Evolutionary conservation across 2,113 vertebrate genomes (phyloP).

Genomic region (Trematocara marginatum): DNA sequence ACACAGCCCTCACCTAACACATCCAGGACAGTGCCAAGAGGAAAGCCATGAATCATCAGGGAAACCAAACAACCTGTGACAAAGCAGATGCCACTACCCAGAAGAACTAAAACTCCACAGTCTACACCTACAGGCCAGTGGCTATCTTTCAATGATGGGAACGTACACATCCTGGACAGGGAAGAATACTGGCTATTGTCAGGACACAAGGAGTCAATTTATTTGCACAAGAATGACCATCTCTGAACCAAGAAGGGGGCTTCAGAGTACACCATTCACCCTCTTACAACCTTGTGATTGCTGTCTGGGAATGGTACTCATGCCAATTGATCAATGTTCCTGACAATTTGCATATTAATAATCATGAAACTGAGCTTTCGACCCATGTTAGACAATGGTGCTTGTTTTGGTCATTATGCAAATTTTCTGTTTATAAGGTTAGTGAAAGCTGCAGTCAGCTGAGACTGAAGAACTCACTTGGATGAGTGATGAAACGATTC

Average conservation of each 20-base stretch:
- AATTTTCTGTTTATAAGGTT: not conserved
- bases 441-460: not conserved
- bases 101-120: not conserved
- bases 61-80: not conserved
- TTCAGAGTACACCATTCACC: not conserved
- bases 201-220: not conserved
- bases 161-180: not conserved
- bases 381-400: not conserved
- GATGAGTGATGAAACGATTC: not conserved
- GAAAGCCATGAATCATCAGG: not conserved
- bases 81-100: not conserved
- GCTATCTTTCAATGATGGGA: not conserved
- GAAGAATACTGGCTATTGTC: not conserved
- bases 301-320: not conserved
- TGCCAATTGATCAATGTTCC: not conserved
- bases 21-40: not conserved
- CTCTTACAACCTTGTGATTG: not conserved
- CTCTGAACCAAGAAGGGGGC: not conserved
- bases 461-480: not conserved
- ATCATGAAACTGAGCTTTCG: fast-evolving
- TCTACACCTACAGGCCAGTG: not conserved
- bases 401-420: not conserved
- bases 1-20: too few species aligned
- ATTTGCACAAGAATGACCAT: not conserved
- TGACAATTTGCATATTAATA: not conserved